phyloP scores from a whole-genome alignment of 2,888 invertebrate genomes.

The Crematogaster levior region DNA sequence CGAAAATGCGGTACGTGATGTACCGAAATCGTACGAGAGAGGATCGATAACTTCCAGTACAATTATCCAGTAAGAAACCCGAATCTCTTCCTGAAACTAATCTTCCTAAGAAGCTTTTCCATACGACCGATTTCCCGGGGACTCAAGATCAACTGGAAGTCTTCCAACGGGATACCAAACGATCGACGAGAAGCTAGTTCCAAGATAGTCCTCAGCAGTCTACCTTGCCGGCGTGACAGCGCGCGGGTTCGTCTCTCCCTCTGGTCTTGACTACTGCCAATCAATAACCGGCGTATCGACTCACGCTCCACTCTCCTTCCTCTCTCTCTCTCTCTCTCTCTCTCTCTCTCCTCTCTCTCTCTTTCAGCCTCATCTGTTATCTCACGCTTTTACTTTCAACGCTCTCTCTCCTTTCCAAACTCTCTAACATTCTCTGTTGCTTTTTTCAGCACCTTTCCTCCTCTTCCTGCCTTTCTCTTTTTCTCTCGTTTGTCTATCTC shows the following conservation, averaged over 20 bases:
- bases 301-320: slow-evolving; percentile 50
- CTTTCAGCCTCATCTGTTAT: slow-evolving; percentile 31
- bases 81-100: slow-evolving; percentile 23
- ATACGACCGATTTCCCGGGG: background rate
- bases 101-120: slow-evolving; percentile 26
- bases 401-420: slow-evolving; percentile 23
- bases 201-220: slow-evolving; percentile 38
- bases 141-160: slow-evolving; percentile 66
- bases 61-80: slow-evolving; percentile 5
- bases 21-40: background rate
- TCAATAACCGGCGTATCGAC: slow-evolving; percentile 80
- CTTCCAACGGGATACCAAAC: slow-evolving; percentile 25
- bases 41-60: background rate
- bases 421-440: slow-evolving; percentile 41
- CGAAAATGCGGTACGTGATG: background rate
- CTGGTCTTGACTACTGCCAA: slow-evolving; percentile 75
- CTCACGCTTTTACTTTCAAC: slow-evolving; percentile 43
- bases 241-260: slow-evolving; percentile 72
- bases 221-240: slow-evolving; percentile 68
- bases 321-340: slow-evolving; percentile 40
- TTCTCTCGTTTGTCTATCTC: background rate
- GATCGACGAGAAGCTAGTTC: slow-evolving; percentile 22
- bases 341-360: slow-evolving; percentile 25
- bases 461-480: slow-evolving; percentile 1
- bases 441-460: slow-evolving; percentile 11